These are phyloP conservation scores for Xylophagus ater DNA, from an alignment of 2,888 invertebrate genomes.

Conservation along the genomic window DNA sequence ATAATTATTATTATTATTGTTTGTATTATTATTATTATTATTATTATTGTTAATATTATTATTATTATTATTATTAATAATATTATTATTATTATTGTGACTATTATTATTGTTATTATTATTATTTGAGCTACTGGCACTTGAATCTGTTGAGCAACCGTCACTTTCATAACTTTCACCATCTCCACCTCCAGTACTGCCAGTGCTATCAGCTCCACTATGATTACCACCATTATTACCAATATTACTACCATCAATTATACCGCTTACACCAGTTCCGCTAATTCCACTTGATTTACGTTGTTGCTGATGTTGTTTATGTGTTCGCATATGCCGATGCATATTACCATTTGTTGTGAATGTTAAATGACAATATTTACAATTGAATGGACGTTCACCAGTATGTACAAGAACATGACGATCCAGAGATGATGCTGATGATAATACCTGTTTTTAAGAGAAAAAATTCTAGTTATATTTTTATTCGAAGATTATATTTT, in stretches of 20 bases:
- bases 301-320: conserved; percentile 42
- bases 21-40: no score
- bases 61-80: conserved; percentile 24
- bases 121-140: conserved; percentile 33
- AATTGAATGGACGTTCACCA: conserved; percentile 69
- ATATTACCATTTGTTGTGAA: conserved; percentile 80
- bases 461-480: neutral
- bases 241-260: conserved; percentile 17
- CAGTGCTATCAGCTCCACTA: conserved; percentile 14
- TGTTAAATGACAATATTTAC: conserved; percentile 64
- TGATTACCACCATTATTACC: conserved; percentile 11
- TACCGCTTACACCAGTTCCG: conserved; percentile 24
- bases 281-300: conserved; percentile 24
- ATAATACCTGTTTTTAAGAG: conserved; percentile 50
- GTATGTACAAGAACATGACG: conserved; percentile 71
- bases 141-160: conserved; percentile 43
- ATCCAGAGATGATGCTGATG: conserved; percentile 68
- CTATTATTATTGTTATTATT: conserved; percentile 35
- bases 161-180: conserved; percentile 50
- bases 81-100: conserved; percentile 31
- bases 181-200: conserved; percentile 18
- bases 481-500: no score
- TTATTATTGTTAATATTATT: conserved; percentile 12
- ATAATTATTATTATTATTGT: conserved; percentile 19
- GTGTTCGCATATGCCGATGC: conserved; percentile 71